Conservation (phyloP, 64 coral and sea anemone genomes). For the Montipora cactus region DNA sequence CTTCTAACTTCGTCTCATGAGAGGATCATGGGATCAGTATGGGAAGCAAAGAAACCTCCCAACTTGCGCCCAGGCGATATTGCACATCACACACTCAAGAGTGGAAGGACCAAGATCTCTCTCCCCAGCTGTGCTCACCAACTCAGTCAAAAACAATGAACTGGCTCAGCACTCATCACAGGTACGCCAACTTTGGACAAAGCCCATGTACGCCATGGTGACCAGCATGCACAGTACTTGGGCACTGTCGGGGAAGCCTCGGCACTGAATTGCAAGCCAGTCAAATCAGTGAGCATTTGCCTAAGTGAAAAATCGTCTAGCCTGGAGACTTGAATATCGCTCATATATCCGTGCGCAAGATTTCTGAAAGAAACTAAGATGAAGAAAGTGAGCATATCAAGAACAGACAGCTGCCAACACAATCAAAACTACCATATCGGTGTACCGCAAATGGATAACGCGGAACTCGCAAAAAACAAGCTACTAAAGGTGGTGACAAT, state of each 20-base stretch:
- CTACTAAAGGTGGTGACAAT: no score
- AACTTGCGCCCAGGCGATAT: background rate
- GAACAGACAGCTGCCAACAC: background rate
- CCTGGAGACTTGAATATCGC: background rate
- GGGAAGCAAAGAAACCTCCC: background rate
- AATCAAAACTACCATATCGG: background rate
- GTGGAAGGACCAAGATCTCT: background rate
- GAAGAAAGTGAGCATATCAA: background rate
- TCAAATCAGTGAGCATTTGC: background rate
- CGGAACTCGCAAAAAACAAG: slow-evolving; percentile 25
- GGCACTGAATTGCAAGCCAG: background rate
- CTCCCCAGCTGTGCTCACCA: background rate
- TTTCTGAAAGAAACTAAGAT: background rate
- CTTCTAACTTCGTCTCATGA: background rate
- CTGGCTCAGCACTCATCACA: background rate
- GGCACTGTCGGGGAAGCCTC: background rate
- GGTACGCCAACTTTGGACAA: background rate
- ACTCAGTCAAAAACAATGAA: background rate
- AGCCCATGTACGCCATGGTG: background rate
- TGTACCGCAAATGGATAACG: background rate
- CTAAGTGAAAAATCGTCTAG: background rate
- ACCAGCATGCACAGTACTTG: slow-evolving; percentile 13
- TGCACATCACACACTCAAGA: background rate
- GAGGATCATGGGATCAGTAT: background rate
- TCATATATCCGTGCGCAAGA: background rate